Conservation (phyloP, 2,797 vertebrate species). For the Ctenopoma multispine region DNA sequence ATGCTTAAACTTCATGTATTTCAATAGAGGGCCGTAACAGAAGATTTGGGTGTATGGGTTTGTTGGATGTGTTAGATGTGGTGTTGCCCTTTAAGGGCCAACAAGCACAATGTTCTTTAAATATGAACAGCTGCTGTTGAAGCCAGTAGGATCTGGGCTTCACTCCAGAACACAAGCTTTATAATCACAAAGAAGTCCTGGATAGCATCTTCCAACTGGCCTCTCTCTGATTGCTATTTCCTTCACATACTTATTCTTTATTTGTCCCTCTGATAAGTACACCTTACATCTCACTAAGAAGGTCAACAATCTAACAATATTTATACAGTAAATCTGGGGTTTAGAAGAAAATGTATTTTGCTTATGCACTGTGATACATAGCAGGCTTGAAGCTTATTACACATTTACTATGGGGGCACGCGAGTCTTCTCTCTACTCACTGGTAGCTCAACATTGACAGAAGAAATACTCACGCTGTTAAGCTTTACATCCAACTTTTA, state of each 20-base stretch:
- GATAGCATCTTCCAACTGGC: slow-evolving; percentile 29
- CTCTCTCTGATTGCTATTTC: slow-evolving; percentile 13
- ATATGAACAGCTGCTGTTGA: slow-evolving; percentile 65
- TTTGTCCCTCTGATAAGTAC: slow-evolving; percentile 2
- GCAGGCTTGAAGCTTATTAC: not conserved
- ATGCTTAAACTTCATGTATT: not conserved
- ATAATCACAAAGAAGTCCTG: slow-evolving; percentile 54
- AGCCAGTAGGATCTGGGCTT: slow-evolving; percentile 48
- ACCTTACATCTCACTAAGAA: not conserved
- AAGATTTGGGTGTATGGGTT: slow-evolving; percentile 9
- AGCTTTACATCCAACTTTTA: slow-evolving; percentile 23
- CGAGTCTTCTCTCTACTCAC: not conserved
- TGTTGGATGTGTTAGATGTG: slow-evolving; percentile 27
- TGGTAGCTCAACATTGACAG: not conserved
- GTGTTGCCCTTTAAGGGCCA: slow-evolving; percentile 48
- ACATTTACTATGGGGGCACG: not conserved
- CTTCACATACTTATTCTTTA: slow-evolving; percentile 5
- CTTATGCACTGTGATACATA: not conserved
- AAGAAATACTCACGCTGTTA: slow-evolving; percentile 3
- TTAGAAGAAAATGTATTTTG: slow-evolving; percentile 6
- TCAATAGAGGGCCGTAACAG: slow-evolving; percentile 15
- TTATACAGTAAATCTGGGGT: not conserved
- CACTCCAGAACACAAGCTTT: slow-evolving; percentile 49
- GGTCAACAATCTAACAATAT: not conserved
- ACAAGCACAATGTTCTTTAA: slow-evolving; percentile 60